phyloP scores from a whole-genome alignment of 1,140 invertebrate genomes.

The Diabrotica virgifera region DNA sequence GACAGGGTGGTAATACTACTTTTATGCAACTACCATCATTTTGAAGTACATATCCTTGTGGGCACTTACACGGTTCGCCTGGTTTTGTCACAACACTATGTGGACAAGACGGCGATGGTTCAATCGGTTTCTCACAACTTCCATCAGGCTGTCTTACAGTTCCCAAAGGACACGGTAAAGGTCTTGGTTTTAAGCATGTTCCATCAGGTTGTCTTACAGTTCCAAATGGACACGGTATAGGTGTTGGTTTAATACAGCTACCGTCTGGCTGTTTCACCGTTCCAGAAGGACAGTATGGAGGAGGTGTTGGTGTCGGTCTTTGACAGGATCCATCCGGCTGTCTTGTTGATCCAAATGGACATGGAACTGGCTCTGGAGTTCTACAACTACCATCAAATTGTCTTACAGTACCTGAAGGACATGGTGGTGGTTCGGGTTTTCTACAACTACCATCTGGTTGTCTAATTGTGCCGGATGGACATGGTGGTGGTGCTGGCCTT shows the following conservation, averaged over 20 bases:
- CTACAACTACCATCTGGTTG: conserved; percentile 17
- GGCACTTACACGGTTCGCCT: conserved; percentile 5
- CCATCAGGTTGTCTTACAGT: conserved; percentile 24
- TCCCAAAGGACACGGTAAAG: conserved; percentile 16
- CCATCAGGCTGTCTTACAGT: conserved; percentile 19
- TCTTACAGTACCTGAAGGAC: conserved; percentile 26
- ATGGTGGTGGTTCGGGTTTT: conserved; percentile 6
- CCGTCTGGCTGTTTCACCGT: neutral
- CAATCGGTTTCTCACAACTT: conserved; percentile 11
- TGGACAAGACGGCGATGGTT: conserved; percentile 22
- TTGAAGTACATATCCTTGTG: neutral
- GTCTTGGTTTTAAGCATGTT: conserved; percentile 18
- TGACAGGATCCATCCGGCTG: conserved; percentile 22
- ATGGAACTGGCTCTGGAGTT: conserved; percentile 11
- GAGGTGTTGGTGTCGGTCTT: neutral
- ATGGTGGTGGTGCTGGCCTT: conserved; percentile 11
- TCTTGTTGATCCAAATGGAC: conserved; percentile 18
- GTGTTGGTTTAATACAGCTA: conserved; percentile 12
- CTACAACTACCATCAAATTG: conserved; percentile 25
- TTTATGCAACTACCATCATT: conserved; percentile 14
- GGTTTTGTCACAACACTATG: conserved; percentile 21
- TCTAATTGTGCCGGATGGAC: conserved; percentile 14
- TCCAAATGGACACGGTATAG: conserved; percentile 12
- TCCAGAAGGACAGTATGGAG: conserved; percentile 5
- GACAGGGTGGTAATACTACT: conserved; percentile 13